phyloP scores from a whole-genome alignment of 2,888 invertebrate genomes.

The Dasypogon diadema region DNA sequence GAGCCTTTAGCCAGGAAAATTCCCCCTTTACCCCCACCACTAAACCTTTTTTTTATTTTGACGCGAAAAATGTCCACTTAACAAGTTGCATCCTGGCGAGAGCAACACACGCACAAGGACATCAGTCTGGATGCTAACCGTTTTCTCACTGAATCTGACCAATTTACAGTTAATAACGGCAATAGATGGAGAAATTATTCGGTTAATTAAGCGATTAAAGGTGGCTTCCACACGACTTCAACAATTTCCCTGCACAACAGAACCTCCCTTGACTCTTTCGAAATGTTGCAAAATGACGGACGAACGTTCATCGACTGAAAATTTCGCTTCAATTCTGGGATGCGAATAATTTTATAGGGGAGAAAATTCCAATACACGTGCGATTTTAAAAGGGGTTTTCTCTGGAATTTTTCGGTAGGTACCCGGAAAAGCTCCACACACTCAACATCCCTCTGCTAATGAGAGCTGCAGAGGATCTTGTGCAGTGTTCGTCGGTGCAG shows the following conservation, averaged over 20 bases:
- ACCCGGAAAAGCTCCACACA: conserved; percentile 44
- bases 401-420: conserved; percentile 27
- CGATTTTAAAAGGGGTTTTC: conserved; percentile 41
- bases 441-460: conserved; percentile 36
- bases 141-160: conserved; percentile 27
- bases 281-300: conserved; percentile 59
- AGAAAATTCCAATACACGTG: conserved; percentile 48
- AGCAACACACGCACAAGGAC: conserved; percentile 5
- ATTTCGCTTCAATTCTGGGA: conserved; percentile 59
- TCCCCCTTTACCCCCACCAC: conserved; percentile 29
- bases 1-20: conserved; percentile 20
- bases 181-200: neutral
- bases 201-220: conserved; percentile 38
- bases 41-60: conserved; percentile 32
- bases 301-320: conserved; percentile 65
- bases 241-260: conserved; percentile 14
- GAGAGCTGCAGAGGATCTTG: neutral
- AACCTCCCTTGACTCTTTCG: conserved; percentile 10
- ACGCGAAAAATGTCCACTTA: conserved; percentile 40
- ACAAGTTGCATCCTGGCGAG: conserved; percentile 27
- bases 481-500: neutral
- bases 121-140: neutral
- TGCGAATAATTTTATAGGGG: conserved; percentile 45
- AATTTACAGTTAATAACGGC: neutral
- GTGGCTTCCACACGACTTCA: conserved; percentile 8